phyloP scores from a whole-genome alignment of 2,113 vertebrate species.

The Seriola rivoliana region DNA sequence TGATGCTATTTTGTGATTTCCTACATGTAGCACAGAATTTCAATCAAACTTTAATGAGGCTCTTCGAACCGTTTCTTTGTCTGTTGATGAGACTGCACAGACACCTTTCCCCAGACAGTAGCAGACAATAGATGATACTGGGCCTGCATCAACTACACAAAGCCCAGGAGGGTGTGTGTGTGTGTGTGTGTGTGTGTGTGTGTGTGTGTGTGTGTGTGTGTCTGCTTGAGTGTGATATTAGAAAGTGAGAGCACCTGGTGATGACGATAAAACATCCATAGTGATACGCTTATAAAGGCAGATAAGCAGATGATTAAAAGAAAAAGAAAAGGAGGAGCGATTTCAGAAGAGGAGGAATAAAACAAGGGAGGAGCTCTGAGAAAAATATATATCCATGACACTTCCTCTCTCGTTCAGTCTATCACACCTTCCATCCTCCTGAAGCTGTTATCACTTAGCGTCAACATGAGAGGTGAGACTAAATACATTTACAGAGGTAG shows the following conservation, averaged over 20 bases:
- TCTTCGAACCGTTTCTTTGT: background rate
- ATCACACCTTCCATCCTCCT: conserved; percentile 25
- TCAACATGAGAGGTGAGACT: conserved; percentile 82
- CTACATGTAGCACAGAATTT: no score
- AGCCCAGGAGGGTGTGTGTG: conserved; percentile 32
- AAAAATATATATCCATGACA: conserved; percentile 69
- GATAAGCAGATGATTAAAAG: background rate
- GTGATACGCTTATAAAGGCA: background rate
- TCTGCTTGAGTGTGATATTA: conserved; percentile 13
- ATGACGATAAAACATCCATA: conserved; percentile 5
- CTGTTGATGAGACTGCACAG: background rate
- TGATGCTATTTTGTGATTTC: background rate
- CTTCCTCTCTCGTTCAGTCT: conserved; percentile 4
- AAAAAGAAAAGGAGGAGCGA: conserved; percentile 34
- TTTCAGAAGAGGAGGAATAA: conserved; percentile 25
- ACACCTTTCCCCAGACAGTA: conserved; percentile 10
- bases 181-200: conserved; percentile 49
- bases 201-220: conserved; percentile 41
- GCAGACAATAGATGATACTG: conserved; percentile 44
- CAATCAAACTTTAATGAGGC: background rate
- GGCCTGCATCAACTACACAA: conserved; percentile 47
- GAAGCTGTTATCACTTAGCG: conserved; percentile 35
- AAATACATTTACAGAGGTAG: background rate
- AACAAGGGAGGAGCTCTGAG: conserved; percentile 59
- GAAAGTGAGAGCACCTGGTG: conserved; percentile 25